Evolutionary conservation across 2,113 vertebrate species (phyloP).

Genomic region (Notiomystis cincta): DNA sequence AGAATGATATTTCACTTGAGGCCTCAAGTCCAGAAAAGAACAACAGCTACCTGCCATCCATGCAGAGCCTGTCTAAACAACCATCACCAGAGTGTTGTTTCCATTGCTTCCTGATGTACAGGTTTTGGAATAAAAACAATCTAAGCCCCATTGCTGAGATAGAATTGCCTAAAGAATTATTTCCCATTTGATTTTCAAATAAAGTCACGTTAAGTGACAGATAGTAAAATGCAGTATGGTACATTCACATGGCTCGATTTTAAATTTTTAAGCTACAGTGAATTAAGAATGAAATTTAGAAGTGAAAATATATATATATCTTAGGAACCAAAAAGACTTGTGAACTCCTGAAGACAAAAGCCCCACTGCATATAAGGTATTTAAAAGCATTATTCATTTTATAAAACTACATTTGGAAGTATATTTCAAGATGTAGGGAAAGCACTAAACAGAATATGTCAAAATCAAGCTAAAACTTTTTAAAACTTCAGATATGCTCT

Average conservation of each 20-base stretch:
- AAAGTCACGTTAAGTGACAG: fast-evolving
- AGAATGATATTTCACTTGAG: not conserved
- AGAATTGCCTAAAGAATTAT: not conserved
- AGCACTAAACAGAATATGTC: not conserved
- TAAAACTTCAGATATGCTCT: not conserved
- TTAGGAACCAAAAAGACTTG: not conserved
- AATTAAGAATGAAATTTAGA: not conserved
- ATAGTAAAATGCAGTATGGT: fast-evolving
- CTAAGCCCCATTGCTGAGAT: not conserved
- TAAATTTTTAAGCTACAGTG: not conserved
- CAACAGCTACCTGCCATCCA: not conserved
- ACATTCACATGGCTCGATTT: not conserved
- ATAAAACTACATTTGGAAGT: not conserved
- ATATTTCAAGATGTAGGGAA: not conserved
- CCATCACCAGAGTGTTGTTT: fast-evolving
- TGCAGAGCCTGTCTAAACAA: not conserved
- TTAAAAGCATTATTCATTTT: not conserved
- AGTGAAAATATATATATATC: not conserved
- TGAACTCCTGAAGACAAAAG: not conserved
- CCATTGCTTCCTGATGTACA: not conserved
- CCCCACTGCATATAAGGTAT: not conserved
- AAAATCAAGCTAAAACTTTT: not conserved
- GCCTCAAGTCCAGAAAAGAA: not conserved
- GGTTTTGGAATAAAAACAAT: not conserved
- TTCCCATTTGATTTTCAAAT: not conserved